Evolutionary conservation across 2,888 invertebrate genomes (phyloP), one percentile per base, ranked within the genome.

Genomic region (Sericinus montela): DNA sequence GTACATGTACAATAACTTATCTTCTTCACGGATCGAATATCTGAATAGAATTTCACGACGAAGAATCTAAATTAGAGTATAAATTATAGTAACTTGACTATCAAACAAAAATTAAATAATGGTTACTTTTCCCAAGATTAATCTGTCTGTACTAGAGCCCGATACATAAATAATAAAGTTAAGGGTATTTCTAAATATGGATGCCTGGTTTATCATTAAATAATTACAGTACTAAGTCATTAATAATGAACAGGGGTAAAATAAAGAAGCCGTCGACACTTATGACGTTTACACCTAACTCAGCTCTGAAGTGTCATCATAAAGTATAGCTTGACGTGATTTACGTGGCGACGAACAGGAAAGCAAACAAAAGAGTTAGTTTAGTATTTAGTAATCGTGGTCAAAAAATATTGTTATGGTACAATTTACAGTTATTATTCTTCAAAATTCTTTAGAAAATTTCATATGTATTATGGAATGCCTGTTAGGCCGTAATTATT

Each of bases 221-320:
- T 72, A 69, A 74, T 65, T 62, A 58, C 42, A 44, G 36, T 52
- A 50, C 54, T 51, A 49, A 45, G 58, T 57, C 63, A 60, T 75
- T 73, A 70, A 66, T 72, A 72, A 69, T 62, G 47, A 32, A 46
- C 51, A 52, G 56, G 67, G 61, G 61, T 58, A 57, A 66, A 63
- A 69, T 70, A 60, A 66, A 69, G 62, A 60, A 55, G 52, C 54
- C 54, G 70, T 64, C 65, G 67, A 67, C 69, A 69, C 66, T 68
- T 71, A 69, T 72, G 73, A 76, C 67, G 56, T 71, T 74, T 68
- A 75, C 80, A 76, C 77, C 71, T 74, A 52, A 65, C 67, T 63
- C 61, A 51, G 57, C 53, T 59, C 53, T 48, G 61, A 55, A 48
- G 59, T 63, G 62, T 60, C 62, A 57, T 61, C 69, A 66, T 76